Conservation (phyloP, 1,140 invertebrate species). For the Danaus melanippus region DNA sequence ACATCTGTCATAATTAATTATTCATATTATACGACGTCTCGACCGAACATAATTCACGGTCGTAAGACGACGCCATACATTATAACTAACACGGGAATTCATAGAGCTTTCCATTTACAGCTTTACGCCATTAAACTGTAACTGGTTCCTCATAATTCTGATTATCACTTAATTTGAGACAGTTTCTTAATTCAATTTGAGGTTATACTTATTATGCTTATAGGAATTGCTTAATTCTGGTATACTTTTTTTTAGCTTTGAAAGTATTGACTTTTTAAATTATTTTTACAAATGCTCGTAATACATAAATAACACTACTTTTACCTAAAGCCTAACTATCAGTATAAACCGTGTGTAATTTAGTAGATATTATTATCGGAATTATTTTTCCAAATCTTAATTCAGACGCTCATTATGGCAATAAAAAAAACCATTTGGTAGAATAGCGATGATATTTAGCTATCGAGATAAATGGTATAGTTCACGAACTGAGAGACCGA, state of each 20-base stretch:
- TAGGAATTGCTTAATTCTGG: too few species aligned
- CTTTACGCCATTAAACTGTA: slow-evolving; percentile 15
- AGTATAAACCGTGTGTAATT: too few species aligned
- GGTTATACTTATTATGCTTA: slow-evolving; percentile 1
- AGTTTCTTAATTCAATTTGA: slow-evolving; percentile 16
- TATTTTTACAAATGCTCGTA: too few species aligned
- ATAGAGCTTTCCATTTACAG: slow-evolving; percentile 22
- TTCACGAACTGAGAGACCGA: slow-evolving; percentile 23
- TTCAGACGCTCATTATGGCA: slow-evolving; percentile 2
- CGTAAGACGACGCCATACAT: slow-evolving; percentile 19
- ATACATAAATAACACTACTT: too few species aligned
- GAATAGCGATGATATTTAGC: slow-evolving; percentile 12
- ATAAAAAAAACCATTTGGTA: slow-evolving; percentile 15
- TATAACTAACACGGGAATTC: slow-evolving; percentile 21
- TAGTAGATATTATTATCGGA: too few species aligned
- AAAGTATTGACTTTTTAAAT: too few species aligned
- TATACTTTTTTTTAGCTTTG: too few species aligned
- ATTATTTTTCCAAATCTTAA: background rate
- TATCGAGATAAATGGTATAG: slow-evolving; percentile 17
- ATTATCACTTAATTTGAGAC: slow-evolving; percentile 21
- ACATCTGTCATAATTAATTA: too few species aligned
- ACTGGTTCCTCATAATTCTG: slow-evolving; percentile 15
- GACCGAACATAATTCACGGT: slow-evolving; percentile 13
- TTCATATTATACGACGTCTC: too few species aligned
- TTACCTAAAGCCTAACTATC: too few species aligned